phyloP scores from a whole-genome alignment of 2,797 vertebrate genomes.

The Geotrypetes seraphini region DNA sequence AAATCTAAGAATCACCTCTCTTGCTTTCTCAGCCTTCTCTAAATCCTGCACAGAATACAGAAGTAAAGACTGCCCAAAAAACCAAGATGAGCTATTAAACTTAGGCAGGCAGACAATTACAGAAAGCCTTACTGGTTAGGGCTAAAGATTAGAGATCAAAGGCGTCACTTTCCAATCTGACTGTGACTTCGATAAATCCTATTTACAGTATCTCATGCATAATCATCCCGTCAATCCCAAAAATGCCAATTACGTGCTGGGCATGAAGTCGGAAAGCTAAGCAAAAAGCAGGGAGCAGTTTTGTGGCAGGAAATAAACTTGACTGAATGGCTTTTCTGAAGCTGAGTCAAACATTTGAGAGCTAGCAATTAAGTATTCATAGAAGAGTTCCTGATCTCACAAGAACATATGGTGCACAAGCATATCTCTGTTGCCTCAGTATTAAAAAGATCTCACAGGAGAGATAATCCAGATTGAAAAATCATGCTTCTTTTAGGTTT shows the following conservation, averaged over 20 bases:
- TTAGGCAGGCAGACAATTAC: background rate
- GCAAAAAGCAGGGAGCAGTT: conserved; percentile 18
- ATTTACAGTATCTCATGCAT: background rate
- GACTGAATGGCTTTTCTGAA: conserved; percentile 38
- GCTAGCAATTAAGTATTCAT: conserved; percentile 16
- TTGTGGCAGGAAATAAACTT: conserved; percentile 21
- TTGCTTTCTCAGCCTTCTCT: too few relatives aligned
- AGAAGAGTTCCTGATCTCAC: conserved; percentile 2
- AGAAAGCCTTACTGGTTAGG: conserved; percentile 6
- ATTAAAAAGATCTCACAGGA: background rate
- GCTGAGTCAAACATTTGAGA: conserved; percentile 17
- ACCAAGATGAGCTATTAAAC: background rate
- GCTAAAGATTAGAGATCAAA: background rate
- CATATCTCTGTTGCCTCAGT: conserved; percentile 16
- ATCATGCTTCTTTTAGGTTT: conserved; percentile 21
- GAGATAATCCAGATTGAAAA: conserved; percentile 22
- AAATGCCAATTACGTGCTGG: conserved; percentile 16
- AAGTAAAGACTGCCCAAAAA: background rate
- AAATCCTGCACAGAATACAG: too few relatives aligned
- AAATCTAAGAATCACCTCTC: too few relatives aligned
- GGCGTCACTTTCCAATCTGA: background rate
- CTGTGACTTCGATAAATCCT: conserved; percentile 8
- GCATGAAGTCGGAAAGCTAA: conserved; percentile 19
- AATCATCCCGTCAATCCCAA: conserved; percentile 9
- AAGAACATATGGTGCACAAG: conserved; percentile 8